Evolutionary conservation across 1,140 invertebrate species (phyloP), one percentile per base, ranked within the genome.

Genomic region (Dendrolimus punctatus): DNA sequence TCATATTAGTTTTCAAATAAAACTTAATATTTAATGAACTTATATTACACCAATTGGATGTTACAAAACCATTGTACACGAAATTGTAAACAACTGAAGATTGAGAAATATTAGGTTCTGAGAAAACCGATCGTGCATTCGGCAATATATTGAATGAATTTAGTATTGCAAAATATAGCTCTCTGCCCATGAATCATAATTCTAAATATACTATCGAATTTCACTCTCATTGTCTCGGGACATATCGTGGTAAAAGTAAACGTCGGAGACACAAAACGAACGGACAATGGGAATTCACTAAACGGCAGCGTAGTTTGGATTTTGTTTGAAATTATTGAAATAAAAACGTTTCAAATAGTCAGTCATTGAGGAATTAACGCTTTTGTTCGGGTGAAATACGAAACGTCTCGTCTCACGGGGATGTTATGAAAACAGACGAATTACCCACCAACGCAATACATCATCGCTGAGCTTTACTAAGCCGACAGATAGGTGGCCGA

Each of bases 141-240:
- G 49, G 43, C 23, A 50, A 57, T 52, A 51, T 47, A 40, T 46
- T 52, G 41, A 47, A 41, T 40, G 56, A 38, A 45, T 10, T 5
- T 45, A 45, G n/a, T 6, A 45, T n/a, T 45, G n/a, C n/a, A 45
- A n/a, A 10, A 45, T 6, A 48, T 38, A 38, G 36, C 36, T 7
- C 37, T 60, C 63, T 70, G 76, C 72, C 58, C 69, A 78, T 80
- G 80, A 83, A 64, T 85, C 76, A 85, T 73, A 40, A 39, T 75
- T 80, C 82, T 79, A 80, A 82, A 84, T 75, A 83, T 73, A 76
- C 60, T 72, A 69, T 84, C 80, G 61, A 61, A 66, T 83, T 78
- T 73, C 80, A 64, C 62, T 72, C 71, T 68, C 68, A 76, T 76
- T 78, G 79, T 76, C 70, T 80, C 76, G 78, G 71, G 76, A 83